phyloP scores from a whole-genome alignment of 2,888 invertebrate genomes.

The Acrobasis suavella region DNA sequence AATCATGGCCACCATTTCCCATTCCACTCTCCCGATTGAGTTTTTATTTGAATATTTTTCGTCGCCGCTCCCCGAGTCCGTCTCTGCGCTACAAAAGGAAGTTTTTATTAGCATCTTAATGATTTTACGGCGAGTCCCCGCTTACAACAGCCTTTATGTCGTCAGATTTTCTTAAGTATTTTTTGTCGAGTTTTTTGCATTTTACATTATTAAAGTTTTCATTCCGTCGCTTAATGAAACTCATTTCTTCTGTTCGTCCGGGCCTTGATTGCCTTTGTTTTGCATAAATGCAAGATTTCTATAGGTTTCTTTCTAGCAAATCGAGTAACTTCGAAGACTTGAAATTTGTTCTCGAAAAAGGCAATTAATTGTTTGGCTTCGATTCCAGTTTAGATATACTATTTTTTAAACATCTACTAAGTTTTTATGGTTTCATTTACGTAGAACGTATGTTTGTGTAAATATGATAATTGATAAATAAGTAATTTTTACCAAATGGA shows the following conservation, averaged over 20 bases:
- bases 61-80: slow-evolving; percentile 67
- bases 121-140: slow-evolving; percentile 82
- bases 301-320: slow-evolving; percentile 76
- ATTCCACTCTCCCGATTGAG: slow-evolving; percentile 77
- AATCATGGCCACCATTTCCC: slow-evolving; percentile 79
- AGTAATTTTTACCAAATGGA: too few relatives aligned
- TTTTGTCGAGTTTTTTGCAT: slow-evolving; percentile 81
- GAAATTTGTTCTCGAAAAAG: slow-evolving; percentile 66
- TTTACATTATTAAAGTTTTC: slow-evolving; percentile 83
- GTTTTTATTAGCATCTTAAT: slow-evolving; percentile 84
- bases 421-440: background rate
- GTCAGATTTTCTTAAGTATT: slow-evolving; percentile 83
- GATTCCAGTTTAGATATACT: slow-evolving; percentile 31
- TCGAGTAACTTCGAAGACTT: slow-evolving; percentile 71
- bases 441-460: background rate
- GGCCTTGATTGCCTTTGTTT: slow-evolving; percentile 82
- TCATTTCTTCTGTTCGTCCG: slow-evolving; percentile 82
- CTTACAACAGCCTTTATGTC: slow-evolving; percentile 83
- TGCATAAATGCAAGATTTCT: slow-evolving; percentile 82
- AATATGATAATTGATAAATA: too few relatives aligned
- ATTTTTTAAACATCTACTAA: slow-evolving; percentile 29
- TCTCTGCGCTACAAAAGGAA: slow-evolving; percentile 80
- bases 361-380: slow-evolving; percentile 65
- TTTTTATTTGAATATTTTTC: slow-evolving; percentile 83
- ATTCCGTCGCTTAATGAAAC: slow-evolving; percentile 82